Conservation (phyloP, 1,140 invertebrate species). For the Ostrea denselamellosa region DNA sequence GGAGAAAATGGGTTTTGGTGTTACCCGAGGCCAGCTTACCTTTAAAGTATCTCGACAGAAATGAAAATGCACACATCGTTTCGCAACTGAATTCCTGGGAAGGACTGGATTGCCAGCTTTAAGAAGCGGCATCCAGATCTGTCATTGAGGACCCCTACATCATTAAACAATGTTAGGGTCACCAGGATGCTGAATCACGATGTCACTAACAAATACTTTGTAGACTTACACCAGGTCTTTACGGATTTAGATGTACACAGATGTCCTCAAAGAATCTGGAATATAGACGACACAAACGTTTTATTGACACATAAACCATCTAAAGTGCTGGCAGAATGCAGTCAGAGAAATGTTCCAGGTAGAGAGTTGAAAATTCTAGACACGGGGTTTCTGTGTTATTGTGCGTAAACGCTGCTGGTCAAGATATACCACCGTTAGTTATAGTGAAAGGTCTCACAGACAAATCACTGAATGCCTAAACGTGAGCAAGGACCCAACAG, state of each 20-base stretch:
- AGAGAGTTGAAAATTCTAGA: slow-evolving; percentile 47
- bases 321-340: slow-evolving; percentile 45
- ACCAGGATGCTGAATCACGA: slow-evolving; percentile 47
- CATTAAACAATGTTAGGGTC: slow-evolving; percentile 49
- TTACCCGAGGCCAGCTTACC: slow-evolving; percentile 45
- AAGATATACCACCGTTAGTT: slow-evolving; percentile 56
- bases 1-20: slow-evolving; percentile 43
- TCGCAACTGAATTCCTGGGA: slow-evolving; percentile 42
- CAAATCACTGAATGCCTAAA: slow-evolving; percentile 50
- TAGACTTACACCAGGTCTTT: slow-evolving; percentile 1
- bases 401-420: slow-evolving; percentile 56
- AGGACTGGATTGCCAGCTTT: slow-evolving; percentile 44
- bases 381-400: slow-evolving; percentile 53
- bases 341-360: slow-evolving; percentile 52
- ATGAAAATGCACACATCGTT: slow-evolving; percentile 46
- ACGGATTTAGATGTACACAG: slow-evolving; percentile 1
- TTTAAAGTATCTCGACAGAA: slow-evolving; percentile 43
- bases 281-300: slow-evolving; percentile 60
- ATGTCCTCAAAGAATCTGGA: slow-evolving; percentile 57
- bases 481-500: slow-evolving; percentile 42
- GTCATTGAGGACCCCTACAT: slow-evolving; percentile 43
- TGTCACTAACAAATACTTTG: slow-evolving; percentile 44
- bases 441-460: slow-evolving; percentile 59
- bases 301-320: slow-evolving; percentile 52
- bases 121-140: slow-evolving; percentile 45